Conservation (phyloP, 2,888 invertebrate species). For the Dasypogon diadema region DNA sequence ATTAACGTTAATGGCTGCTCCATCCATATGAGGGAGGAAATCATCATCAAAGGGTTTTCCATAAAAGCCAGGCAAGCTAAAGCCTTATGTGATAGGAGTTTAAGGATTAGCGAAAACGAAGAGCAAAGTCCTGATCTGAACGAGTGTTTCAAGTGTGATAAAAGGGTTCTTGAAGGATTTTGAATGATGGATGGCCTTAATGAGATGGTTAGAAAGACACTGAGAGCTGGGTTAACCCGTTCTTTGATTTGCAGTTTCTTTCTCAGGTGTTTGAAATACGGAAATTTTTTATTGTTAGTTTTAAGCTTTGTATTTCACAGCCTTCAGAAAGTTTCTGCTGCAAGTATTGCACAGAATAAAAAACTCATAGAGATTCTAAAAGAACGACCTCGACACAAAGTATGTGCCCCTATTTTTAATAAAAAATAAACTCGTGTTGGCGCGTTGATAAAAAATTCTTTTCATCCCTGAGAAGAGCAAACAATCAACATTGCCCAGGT, state of each 20-base stretch:
- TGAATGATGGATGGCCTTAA: conserved; percentile 46
- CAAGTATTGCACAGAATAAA: conserved; percentile 15
- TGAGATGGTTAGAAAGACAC: conserved; percentile 35
- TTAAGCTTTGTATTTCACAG: neutral
- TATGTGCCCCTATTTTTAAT: conserved; percentile 34
- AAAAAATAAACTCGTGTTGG: conserved; percentile 10
- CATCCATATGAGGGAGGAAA: conserved; percentile 43
- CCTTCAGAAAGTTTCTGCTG: neutral
- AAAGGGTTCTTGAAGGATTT: conserved; percentile 54
- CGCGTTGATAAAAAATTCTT: conserved; percentile 33
- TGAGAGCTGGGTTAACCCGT: conserved; percentile 40
- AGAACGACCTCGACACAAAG: conserved; percentile 35
- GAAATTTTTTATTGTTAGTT: conserved; percentile 11
- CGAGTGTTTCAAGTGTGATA: conserved; percentile 56
- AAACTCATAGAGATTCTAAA: neutral
- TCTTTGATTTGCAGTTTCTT: neutral
- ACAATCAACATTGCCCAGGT: conserved; percentile 17
- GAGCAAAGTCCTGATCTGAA: conserved; percentile 53
- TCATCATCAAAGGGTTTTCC: conserved; percentile 52
- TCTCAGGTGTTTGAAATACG: neutral
- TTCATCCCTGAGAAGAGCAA: conserved; percentile 20
- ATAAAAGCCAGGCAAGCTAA: conserved; percentile 49
- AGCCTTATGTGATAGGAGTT: conserved; percentile 45
- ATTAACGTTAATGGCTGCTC: conserved; percentile 55
- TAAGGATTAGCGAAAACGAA: conserved; percentile 46